A percentile compares a stretch with the other conserved stretches of the same genome.
These are phyloP conservation scores for Leptatherina wallacei DNA, from an alignment of 2,797 vertebrate species.

Conservation along the genomic window DNA sequence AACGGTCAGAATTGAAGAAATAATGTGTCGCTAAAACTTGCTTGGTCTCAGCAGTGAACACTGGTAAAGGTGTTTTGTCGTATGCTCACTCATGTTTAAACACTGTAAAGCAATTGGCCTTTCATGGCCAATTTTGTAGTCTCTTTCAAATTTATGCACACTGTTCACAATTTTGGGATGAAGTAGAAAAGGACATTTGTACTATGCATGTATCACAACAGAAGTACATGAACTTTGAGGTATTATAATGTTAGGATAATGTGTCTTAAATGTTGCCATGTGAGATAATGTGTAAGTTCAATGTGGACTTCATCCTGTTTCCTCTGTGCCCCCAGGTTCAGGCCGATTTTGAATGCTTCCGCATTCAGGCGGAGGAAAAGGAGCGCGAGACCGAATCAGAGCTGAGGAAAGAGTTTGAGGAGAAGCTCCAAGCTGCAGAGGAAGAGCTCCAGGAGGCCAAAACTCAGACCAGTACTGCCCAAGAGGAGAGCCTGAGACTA, in stretches of 20 bases:
- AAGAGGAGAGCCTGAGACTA: slow-evolving; percentile 71
- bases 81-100: slow-evolving; percentile 14
- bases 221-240: background rate
- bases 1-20: background rate
- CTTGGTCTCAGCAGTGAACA: background rate
- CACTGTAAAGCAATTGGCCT: slow-evolving; percentile 12
- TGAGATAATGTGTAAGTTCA: background rate
- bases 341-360: slow-evolving; percentile 78
- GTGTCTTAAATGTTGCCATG: background rate
- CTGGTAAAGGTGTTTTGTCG: too few relatives aligned
- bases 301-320: background rate
- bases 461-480: slow-evolving; percentile 59
- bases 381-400: slow-evolving; percentile 80
- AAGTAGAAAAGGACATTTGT: background rate
- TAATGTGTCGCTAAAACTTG: background rate
- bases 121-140: background rate
- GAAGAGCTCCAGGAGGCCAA: slow-evolving; percentile 78
- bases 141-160: slow-evolving; percentile 19
- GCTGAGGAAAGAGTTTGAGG: slow-evolving; percentile 83
- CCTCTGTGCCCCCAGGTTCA: slow-evolving; percentile 67
- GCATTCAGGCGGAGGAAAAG: slow-evolving; percentile 82
- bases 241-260: slow-evolving; percentile 1
- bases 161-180: background rate
- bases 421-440: slow-evolving; percentile 76
- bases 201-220: background rate